Base-by-base conservation (phyloP, 2,113 vertebrate species). In the Apaloderma vittatum region DNA sequence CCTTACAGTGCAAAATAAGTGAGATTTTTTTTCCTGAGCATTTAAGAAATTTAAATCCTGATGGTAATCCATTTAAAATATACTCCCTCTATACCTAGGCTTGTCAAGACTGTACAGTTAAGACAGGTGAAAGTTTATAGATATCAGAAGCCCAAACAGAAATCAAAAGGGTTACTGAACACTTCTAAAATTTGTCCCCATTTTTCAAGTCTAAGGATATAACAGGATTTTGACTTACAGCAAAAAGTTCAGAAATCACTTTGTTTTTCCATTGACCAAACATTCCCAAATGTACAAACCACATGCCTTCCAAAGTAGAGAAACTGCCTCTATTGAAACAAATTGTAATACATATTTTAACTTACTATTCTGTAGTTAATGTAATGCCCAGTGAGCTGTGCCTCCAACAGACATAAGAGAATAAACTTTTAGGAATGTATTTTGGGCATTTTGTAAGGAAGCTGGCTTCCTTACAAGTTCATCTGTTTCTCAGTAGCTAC, bases 1-100 rank as follows among this genome's bases (percentile, higher is more conserved):
- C 73, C 91, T 88, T 97, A 94, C 95, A 98, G 97, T 98, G 98
- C 98, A 98, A 98, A 97, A 94, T 97, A 97, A 93, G 89, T 85
- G 95, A 94, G 94, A 68, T 46, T 94, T 92, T 78, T 67, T 97
- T 98, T 98, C 98, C 98, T 98, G 98, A 98, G 98, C 95, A n/a
- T 97, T 97, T 97, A 97, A 93, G 94, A 97, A 97, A 96, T 96
- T 75, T 95, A 94, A 94, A 79, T 93, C 87, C 88, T 58, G 55
- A 86, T 72, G 86, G 49, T 75, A 91, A 81, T 62, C 80, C 66
- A 96, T 90, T 96, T 96, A 97, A 97, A 97, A 97, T 95, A 97
- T 73, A 95, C 43, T 95, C 37, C 85, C 75, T 90, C 65, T 72
- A 96, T 59, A 94, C n/a, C 74, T 96, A 95, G 37, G 87, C 90